Evolutionary conservation across 2,888 invertebrate species (phyloP).

Genomic region (Marronus borbonicus): DNA sequence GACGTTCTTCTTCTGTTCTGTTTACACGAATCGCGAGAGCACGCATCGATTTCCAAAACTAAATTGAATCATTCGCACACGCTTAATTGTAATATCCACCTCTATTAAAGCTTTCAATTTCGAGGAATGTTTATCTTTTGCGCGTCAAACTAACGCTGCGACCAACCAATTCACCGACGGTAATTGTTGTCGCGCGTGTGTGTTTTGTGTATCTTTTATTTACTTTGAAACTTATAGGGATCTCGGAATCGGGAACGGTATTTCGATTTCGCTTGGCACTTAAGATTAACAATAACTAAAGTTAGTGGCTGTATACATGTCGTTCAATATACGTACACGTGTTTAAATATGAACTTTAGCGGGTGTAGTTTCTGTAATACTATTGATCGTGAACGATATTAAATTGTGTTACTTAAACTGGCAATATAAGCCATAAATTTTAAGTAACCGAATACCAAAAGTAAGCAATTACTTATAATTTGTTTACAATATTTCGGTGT

Average conservation of each 20-base stretch:
- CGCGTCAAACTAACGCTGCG: slow-evolving; percentile 11
- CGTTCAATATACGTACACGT: slow-evolving; percentile 11
- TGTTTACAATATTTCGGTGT: neutral
- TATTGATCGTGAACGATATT: neutral
- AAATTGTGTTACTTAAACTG: neutral
- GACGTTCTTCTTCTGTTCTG: slow-evolving; percentile 59
- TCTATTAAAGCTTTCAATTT: slow-evolving; percentile 69
- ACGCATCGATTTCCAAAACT: slow-evolving; percentile 66
- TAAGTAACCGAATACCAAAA: slow-evolving; percentile 1
- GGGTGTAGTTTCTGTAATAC: neutral
- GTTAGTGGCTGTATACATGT: neutral
- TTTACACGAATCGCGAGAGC: slow-evolving; percentile 65
- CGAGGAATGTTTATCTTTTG: slow-evolving; percentile 69
- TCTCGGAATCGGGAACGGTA: slow-evolving; percentile 48
- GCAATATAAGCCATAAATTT: neutral
- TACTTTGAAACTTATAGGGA: slow-evolving; percentile 60
- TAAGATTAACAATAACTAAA: slow-evolving; percentile 23
- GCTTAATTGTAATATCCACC: slow-evolving; percentile 69
- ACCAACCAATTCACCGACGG: slow-evolving; percentile 29
- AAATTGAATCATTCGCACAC: slow-evolving; percentile 68
- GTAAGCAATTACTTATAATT: neutral
- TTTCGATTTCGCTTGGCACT: slow-evolving; percentile 11
- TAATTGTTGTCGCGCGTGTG: slow-evolving; percentile 25
- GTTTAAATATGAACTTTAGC: neutral
- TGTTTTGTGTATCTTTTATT: slow-evolving; percentile 62